Evolutionary conservation across 1,140 invertebrate species (phyloP), one percentile per base, ranked within the genome.

Genomic region (Leptinotarsa defecta): DNA sequence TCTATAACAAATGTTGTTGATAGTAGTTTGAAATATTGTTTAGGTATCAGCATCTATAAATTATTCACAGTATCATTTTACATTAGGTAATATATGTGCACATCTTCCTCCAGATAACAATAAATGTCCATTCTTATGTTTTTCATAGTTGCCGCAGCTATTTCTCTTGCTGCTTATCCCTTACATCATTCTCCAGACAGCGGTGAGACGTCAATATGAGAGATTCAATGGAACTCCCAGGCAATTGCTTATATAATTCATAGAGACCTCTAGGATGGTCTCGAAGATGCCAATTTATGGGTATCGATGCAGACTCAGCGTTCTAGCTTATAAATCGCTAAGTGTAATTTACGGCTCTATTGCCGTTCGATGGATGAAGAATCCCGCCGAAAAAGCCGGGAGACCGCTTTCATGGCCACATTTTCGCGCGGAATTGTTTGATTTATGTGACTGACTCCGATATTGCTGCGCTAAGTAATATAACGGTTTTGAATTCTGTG

Each of bases 381-480:
- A 68, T 68, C 43, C 24, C n/a, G 0, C 1, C 34, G 34, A 68
- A 68, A 19, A 13, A n/a, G 34, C 8, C 15, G 15, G 1, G 15
- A 19, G 24, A 6, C n/a, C 43, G 67, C 67, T 48, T 68, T 68
- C 34, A 68, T n/a, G 1, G 24, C 67, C 67, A 68, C 43, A 49
- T 68, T 68, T 68, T 49, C 67, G 8, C 4, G 34, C 43, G 4
- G n/a, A 17, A 48, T 43, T 27, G n/a, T n/a, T 68, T 68, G 67
- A 68, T 68, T 68, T 68, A 68, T 68, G 67, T 43, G 67, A 68
- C 27, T 68, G 43, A 19, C 34, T 48, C 15, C n/a, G 43, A 68
- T 68, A 43, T 68, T 68, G 67, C 67, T 68, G 67, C 43, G 24
- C 43, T 48, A 27, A 48, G 24, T 57, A 57, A 57, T 57, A 57